Evolutionary conservation across 2,888 invertebrate genomes (phyloP).

Genomic region (Magallana nippona): DNA sequence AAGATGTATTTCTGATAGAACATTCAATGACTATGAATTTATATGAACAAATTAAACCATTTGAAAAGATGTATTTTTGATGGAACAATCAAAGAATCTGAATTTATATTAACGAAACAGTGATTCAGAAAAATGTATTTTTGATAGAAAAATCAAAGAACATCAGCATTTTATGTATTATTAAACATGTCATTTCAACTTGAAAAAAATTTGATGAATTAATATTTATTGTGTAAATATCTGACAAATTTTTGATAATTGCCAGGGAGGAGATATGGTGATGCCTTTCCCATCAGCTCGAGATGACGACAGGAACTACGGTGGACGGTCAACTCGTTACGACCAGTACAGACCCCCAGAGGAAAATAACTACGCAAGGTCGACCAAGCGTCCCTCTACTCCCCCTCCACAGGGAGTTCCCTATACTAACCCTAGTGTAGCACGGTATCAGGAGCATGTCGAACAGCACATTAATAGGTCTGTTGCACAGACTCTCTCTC

Average conservation of each 20-base stretch:
- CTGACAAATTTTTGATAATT: not conserved
- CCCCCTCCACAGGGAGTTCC: slow-evolving; percentile 52
- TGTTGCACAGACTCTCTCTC: slow-evolving; percentile 38
- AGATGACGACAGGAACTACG: slow-evolving; percentile 20
- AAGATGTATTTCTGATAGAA: not conserved
- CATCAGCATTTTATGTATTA: too few relatives aligned
- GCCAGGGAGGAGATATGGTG: slow-evolving; percentile 37
- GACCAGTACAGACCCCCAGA: slow-evolving; percentile 32
- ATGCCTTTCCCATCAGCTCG: slow-evolving; percentile 29
- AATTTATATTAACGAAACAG: not conserved
- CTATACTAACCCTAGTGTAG: slow-evolving; percentile 51
- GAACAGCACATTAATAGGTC: slow-evolving; percentile 64
- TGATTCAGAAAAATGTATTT: not conserved
- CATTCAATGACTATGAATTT: not conserved
- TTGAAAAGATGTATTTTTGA: not conserved
- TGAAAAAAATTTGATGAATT: too few relatives aligned
- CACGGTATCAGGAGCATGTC: slow-evolving; percentile 58
- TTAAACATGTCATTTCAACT: too few relatives aligned
- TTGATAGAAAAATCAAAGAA: too few relatives aligned
- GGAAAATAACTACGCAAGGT: slow-evolving; percentile 46
- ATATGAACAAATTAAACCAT: not conserved
- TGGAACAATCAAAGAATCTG: not conserved
- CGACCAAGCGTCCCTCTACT: slow-evolving; percentile 49
- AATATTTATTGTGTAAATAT: too few relatives aligned
- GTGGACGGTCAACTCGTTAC: not conserved